phyloP scores from a whole-genome alignment of 2,888 invertebrate genomes.

The Orthosia incerta region DNA sequence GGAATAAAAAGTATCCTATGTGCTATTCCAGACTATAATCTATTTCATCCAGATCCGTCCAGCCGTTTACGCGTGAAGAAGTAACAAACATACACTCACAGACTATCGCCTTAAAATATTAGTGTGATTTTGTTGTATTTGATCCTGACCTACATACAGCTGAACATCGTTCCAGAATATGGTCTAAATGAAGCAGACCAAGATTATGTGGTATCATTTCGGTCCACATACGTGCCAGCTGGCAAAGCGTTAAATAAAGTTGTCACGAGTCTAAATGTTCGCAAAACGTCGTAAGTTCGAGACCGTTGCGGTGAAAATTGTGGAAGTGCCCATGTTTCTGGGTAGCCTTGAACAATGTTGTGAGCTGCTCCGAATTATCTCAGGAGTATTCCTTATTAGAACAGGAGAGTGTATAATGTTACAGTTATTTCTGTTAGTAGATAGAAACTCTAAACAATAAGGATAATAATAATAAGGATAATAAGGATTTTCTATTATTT shows the following conservation, averaged over 20 bases:
- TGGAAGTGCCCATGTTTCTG: slow-evolving; percentile 26
- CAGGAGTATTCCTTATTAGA: slow-evolving; percentile 1
- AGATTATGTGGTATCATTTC: slow-evolving; percentile 8
- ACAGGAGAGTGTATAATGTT: background rate
- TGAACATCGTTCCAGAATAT: background rate
- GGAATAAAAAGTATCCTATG: too few relatives aligned
- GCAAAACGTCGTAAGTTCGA: slow-evolving; percentile 25
- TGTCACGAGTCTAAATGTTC: slow-evolving; percentile 29
- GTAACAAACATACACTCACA: too few relatives aligned
- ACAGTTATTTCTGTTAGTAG: background rate
- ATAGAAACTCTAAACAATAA: background rate
- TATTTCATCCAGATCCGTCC: too few relatives aligned
- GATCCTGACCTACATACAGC: background rate
- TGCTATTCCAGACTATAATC: too few relatives aligned
- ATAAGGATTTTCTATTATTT: too few relatives aligned
- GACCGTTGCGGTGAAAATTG: slow-evolving; percentile 38
- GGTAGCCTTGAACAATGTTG: slow-evolving; percentile 24
- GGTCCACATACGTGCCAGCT: slow-evolving; percentile 22
- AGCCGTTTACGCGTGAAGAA: too few relatives aligned
- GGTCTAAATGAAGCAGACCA: background rate
- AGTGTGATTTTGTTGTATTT: too few relatives aligned
- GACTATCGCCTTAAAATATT: too few relatives aligned
- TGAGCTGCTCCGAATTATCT: slow-evolving; percentile 15
- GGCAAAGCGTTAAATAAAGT: slow-evolving; percentile 25
- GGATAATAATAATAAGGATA: too few relatives aligned